Evolutionary conservation across 2,113 vertebrate species (phyloP).

Genomic region (Cyprinodon brontotheroides): DNA sequence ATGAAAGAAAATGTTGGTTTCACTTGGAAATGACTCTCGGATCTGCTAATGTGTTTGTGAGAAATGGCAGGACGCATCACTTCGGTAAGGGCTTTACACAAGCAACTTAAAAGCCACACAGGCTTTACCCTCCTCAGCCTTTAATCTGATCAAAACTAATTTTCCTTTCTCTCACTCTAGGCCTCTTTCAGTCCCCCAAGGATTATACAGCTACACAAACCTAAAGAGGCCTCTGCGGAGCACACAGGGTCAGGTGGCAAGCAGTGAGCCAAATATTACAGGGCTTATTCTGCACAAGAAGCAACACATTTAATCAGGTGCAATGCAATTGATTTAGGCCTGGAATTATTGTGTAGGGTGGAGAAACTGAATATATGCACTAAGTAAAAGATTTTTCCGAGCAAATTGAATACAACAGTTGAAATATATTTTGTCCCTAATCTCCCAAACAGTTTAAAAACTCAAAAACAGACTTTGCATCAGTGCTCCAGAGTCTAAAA

Average conservation of each 20-base stretch:
- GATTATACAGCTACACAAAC: conserved; percentile 59
- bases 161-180: conserved; percentile 8
- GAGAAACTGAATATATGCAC: not conserved
- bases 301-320: not conserved
- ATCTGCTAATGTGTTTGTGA: not conserved
- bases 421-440: not conserved
- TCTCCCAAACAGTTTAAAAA: not conserved
- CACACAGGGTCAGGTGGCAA: not conserved
- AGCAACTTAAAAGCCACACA: conserved; percentile 6
- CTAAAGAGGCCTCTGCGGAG: not conserved
- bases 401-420: not conserved
- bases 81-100: conserved; percentile 45
- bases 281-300: not conserved
- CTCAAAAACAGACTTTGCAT: not conserved
- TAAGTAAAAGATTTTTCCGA: not conserved
- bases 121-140: conserved; percentile 47
- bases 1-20: not conserved
- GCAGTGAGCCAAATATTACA: not conserved
- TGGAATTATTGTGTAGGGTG: not conserved
- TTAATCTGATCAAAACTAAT: conserved; percentile 62
- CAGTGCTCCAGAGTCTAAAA: not conserved
- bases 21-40: not conserved
- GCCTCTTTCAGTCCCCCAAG: conserved; percentile 33
- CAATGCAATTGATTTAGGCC: not conserved
- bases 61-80: not conserved